Base-by-base conservation (phyloP, 2,888 invertebrate genomes). In the Heterodera filipjevi region DNA sequence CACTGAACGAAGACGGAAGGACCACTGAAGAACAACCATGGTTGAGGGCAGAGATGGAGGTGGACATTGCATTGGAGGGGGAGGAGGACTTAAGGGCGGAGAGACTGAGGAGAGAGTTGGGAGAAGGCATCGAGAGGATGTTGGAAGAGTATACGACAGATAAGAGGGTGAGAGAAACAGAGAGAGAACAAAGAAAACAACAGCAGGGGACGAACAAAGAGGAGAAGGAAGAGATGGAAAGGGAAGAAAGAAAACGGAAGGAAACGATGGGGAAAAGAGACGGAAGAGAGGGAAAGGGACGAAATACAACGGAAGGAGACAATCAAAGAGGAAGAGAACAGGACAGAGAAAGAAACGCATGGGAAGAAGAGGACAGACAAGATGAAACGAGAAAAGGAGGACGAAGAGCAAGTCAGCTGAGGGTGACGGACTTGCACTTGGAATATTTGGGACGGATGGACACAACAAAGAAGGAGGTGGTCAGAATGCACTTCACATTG, bases 61-160 rank as follows among this genome's bases (percentile, higher is more conserved):
- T 68, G 68, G 68, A 68, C 68, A 68, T 68, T 27, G 68, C 68
- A 3, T 0, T 68, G 33, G 68, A 35, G 68, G 68, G 33, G 33
- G 68, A 68, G 68, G 68, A 68, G 68, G 68, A 68, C 68, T 19
- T 68, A 16, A n/a, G 35, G 32, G 32, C 35, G 19, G 68, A 68
- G 68, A 68, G 68, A 33, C 33, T 68, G 33, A 16, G 68, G 16
- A n/a, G 68, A 35, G 33, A 68, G 68, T 35, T 68, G 68, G 68
- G 32, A 19, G 33, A 32, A 33, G 68, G 33, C 32, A 68, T 68
- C 33, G 33, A 68, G 22, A n/a, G 68, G 68, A 32, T 68, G 68
- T 35, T 68, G 68, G 68, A 68, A 19, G 68, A 68, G 27, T 19
- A 33, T 68, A 10, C 30, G 66, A 14, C 3, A 66, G 10, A 22